phyloP scores from a whole-genome alignment of 1,140 invertebrate genomes.

The Pomacea maculata region DNA sequence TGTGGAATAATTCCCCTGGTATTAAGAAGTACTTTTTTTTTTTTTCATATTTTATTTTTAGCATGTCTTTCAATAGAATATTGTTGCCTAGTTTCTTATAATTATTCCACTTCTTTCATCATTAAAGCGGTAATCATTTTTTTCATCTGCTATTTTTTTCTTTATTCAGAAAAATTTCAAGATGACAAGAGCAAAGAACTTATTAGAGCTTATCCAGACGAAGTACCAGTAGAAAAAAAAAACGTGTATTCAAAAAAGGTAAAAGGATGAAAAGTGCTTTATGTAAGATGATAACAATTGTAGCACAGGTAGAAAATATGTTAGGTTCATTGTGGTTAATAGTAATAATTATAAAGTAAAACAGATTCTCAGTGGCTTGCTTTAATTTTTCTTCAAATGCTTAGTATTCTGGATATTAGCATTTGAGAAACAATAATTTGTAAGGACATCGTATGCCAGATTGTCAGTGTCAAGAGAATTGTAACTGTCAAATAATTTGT shows the following conservation, averaged over 20 bases:
- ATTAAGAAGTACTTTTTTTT: no score
- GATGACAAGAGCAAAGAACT: neutral
- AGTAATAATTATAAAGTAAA: no score
- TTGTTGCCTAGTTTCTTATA: no score
- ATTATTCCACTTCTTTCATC: no score
- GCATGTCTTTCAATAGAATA: no score
- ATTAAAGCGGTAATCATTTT: neutral
- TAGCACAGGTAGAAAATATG: neutral
- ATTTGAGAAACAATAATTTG: neutral
- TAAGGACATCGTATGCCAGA: neutral
- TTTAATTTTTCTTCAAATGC: neutral
- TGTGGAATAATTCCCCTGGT: no score
- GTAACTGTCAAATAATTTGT: neutral
- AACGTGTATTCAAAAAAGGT: neutral
- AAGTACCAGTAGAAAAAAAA: neutral
- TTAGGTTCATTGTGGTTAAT: neutral
- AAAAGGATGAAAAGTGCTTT: neutral
- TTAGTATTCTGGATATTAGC: neutral
- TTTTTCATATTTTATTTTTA: no score
- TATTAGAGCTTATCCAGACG: neutral
- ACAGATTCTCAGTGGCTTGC: neutral
- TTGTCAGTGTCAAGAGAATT: neutral
- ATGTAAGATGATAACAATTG: neutral
- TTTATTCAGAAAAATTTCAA: slow-evolving; percentile 13
- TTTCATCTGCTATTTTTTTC: neutral